Evolutionary conservation across 2,888 invertebrate species (phyloP).

Genomic region (Acrobasis suavella): DNA sequence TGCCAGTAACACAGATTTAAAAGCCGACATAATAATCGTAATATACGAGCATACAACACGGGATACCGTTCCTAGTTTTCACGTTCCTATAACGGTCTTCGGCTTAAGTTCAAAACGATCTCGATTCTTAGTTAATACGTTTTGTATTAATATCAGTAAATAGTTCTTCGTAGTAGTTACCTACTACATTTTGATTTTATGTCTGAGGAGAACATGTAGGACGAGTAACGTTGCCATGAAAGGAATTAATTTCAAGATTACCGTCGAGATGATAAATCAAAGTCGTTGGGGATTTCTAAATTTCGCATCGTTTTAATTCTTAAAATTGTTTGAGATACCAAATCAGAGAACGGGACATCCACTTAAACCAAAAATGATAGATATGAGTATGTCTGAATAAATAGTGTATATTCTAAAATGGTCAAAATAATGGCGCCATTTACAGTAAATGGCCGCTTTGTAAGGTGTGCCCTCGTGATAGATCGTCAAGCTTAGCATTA

Average conservation of each 20-base stretch:
- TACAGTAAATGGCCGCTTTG: conserved; percentile 10
- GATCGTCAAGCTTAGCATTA: conserved; percentile 24
- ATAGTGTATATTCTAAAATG: conserved; percentile 13
- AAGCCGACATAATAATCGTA: conserved; percentile 64
- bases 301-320: not conserved
- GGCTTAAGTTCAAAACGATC: conserved; percentile 59
- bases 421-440: conserved; percentile 18
- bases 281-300: not conserved
- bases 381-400: conserved; percentile 6
- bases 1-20: conserved; percentile 63
- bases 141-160: conserved; percentile 25
- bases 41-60: conserved; percentile 50
- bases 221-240: not conserved
- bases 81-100: conserved; percentile 65
- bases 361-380: conserved; percentile 15
- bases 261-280: not conserved
- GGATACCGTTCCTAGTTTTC: conserved; percentile 63
- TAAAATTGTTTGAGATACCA: not conserved
- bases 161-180: conserved; percentile 10
- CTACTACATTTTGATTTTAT: conserved; percentile 1
- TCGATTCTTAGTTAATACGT: conserved; percentile 60
- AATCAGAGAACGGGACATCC: conserved; percentile 7
- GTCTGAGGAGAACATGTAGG: not conserved
- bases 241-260: conserved; percentile 2
- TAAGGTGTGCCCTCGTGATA: conserved; percentile 23